Evolutionary conservation across 2,797 vertebrate genomes (phyloP).

Genomic region (Scyliorhinus canicula): DNA sequence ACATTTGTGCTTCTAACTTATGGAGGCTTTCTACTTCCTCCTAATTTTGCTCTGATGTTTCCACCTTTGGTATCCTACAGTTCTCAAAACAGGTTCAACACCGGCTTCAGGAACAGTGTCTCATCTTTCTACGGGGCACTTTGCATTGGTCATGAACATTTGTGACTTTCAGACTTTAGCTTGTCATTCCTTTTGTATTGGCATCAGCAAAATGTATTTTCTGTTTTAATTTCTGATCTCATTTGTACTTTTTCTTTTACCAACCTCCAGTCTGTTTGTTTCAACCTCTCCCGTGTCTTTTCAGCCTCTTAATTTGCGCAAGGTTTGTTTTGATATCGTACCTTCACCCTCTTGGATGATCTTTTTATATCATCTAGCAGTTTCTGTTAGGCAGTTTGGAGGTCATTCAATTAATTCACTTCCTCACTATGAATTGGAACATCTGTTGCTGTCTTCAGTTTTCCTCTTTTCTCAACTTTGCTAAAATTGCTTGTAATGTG

Average conservation of each 20-base stretch:
- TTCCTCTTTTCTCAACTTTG: background rate
- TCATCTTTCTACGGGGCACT: too few species aligned
- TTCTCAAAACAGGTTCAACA: too few species aligned
- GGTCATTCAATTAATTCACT: background rate
- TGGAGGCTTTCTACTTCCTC: too few species aligned
- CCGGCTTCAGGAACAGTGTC: too few species aligned
- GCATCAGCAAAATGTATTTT: background rate
- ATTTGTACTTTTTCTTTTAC: background rate
- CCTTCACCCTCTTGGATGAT: background rate
- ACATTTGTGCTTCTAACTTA: too few species aligned
- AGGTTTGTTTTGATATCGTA: background rate
- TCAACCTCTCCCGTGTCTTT: background rate
- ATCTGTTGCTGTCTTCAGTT: background rate
- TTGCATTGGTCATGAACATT: background rate
- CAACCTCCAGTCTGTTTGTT: background rate
- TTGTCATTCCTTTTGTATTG: background rate
- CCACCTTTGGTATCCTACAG: too few species aligned
- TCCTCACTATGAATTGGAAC: background rate
- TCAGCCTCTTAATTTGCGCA: background rate
- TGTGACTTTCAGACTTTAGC: background rate
- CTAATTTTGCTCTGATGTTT: too few species aligned
- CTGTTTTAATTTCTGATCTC: background rate
- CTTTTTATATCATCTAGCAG: background rate
- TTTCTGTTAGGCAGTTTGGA: background rate
- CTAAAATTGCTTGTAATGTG: background rate